Base-by-base conservation (phyloP, 2,113 vertebrate genomes). In the Rhea pennata region DNA sequence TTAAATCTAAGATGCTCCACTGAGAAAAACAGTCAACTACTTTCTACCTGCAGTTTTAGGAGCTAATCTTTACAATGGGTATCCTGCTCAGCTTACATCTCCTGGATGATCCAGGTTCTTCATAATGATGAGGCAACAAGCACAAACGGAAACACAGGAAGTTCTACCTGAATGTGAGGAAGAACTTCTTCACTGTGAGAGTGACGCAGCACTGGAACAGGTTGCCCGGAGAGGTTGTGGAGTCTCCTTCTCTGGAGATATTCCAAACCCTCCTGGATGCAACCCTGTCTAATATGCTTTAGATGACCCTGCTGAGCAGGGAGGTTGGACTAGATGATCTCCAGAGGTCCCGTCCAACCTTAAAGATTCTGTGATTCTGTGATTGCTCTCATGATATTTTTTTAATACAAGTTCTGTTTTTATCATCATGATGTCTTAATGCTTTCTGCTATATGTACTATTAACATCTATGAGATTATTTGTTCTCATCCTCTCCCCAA, bases 21-120 rank as follows among this genome's bases (percentile, higher is more conserved):
- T 82, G 75, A 90, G 80, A 76, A 85, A 93, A 73, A 66, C 74
- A 92, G 85, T 81, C 50, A 92, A 71, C 56, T 92, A n/a, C 64
- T 95, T 95, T 93, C 92, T 94, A 42, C 42, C 19, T 81, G 53
- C 86, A 33, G 76, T 95, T 74, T 83, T 87, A 93, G 76, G n/a
- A 72, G 15, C 74, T 87, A 72, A 87, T 93, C 77, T 92, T 95
- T 96, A 67, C 76, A 24, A 15, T 54, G 80, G 64, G 29, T 82
- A 15, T 79, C 81, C 75, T 88, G 27, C 56, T 91, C 54, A 51
- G 36, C 80, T 80, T 84, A 59, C 86, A 67, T 90, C 64, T 91
- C 24, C 66, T 87, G 44, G 24, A 20, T 80, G 73, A 70, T 81
- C 64, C 0, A 0, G 19, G 40, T 81, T 96, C 78, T 62, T 91